Evolutionary conservation across 2,888 invertebrate genomes (phyloP).

Genomic region (Sesia apiformis): DNA sequence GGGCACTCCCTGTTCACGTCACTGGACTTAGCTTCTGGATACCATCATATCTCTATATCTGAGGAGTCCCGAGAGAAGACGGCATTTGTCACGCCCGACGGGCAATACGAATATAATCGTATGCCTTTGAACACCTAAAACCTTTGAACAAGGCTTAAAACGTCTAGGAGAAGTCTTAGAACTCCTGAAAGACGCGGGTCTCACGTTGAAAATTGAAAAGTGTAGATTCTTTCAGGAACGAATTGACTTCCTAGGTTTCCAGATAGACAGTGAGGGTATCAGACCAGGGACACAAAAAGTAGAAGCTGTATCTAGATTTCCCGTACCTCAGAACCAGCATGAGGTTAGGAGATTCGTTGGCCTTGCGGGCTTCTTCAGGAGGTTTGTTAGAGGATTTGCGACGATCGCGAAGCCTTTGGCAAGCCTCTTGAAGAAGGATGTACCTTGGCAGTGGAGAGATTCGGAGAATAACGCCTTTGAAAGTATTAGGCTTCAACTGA

Average conservation of each 20-base stretch:
- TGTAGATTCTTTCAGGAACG: constrained; percentile 14
- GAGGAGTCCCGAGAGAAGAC: constrained; percentile 12
- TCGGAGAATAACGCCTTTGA: too few relatives aligned
- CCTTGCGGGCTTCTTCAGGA: too few relatives aligned
- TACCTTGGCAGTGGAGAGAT: too few relatives aligned
- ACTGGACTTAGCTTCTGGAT: constrained; percentile 17
- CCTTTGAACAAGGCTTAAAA: constrained; percentile 9
- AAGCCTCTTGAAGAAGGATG: too few relatives aligned
- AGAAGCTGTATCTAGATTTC: too few relatives aligned
- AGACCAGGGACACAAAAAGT: constrained; percentile 14
- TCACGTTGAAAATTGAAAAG: constrained; percentile 18
- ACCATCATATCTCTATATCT: constrained; percentile 21
- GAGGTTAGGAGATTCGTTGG: too few relatives aligned
- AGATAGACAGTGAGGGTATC: constrained; percentile 11
- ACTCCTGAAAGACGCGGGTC: constrained; percentile 5
- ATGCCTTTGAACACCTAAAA: constrained; percentile 12
- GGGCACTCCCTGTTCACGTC: constrained; percentile 18
- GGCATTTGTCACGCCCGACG: too few relatives aligned
- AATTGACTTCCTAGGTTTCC: constrained; percentile 16
- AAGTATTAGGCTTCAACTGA: too few relatives aligned
- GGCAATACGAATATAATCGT: too few relatives aligned
- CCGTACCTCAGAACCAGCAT: too few relatives aligned
- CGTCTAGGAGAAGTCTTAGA: constrained; percentile 12
- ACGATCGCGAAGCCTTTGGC: too few relatives aligned
- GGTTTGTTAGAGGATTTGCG: too few relatives aligned